Evolutionary conservation across 2,888 invertebrate species (phyloP), one percentile per base, ranked within the genome.

Genomic region (Ptychoptera albimana): DNA sequence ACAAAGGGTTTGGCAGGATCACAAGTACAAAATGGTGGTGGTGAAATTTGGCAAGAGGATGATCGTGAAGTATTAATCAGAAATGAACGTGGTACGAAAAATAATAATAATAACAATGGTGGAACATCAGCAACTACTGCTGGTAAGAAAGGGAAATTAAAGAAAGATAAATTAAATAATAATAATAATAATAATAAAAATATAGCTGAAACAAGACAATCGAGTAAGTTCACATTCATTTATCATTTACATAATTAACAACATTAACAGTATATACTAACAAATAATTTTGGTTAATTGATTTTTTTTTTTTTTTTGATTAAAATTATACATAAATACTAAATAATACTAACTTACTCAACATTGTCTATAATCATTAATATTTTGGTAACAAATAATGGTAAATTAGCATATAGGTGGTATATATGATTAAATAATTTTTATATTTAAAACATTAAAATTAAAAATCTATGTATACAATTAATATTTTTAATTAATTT

Each of bases 31-130:
- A 44, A 42, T 32, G 74, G 73, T 10, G 77, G 77, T 54, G 80
- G 80, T 8, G 84, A 85, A 67, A 76, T 82, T 47, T 77, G 77
- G 77, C 82, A 84, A 59, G 84, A 84, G 58, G 77, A 78, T 56
- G 82, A 82, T 57, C 81, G 77, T 58, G 85, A 84, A 62, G 76
- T 84, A 46, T 75, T 84, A 52, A 79, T 84, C 55, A 77, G 86
- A 57, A 83, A 76, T 58, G 80, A 80, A 61, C 75, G 86, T 49
- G 85, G 83, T 48, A 78, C 84, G 63, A 83, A 83, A 66, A 63
- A 50, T 35, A 45, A 45, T 29, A 45, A 45, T 39, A 79, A 77
- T 62, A 73, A 74, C 66, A 45, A 43, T 44, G 45, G 45, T 11
- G 46, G 39, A 16, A 44, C 43, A 8, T 37, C 37, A 8, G 49